Evolutionary conservation across 2,888 invertebrate species (phyloP).

Genomic region (Ophion ellenae): DNA sequence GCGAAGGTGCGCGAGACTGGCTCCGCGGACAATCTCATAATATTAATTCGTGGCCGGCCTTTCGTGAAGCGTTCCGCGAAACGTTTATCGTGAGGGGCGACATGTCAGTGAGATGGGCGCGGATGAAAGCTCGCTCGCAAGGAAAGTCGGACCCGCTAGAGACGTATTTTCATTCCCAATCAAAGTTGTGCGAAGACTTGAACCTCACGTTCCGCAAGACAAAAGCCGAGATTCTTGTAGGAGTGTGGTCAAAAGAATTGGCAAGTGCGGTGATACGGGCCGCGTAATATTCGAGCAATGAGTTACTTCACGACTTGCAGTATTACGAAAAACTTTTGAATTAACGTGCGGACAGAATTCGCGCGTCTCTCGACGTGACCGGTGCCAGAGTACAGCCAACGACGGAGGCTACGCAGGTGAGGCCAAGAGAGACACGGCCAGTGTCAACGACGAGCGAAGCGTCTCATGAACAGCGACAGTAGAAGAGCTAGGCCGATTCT

Average conservation of each 20-base stretch:
- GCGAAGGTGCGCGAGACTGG: not conserved
- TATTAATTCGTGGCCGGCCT: not conserved
- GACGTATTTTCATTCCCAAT: constrained; percentile 10
- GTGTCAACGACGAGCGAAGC: no score
- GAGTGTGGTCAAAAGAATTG: constrained; percentile 4
- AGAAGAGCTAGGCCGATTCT: no score
- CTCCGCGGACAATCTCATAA: not conserved
- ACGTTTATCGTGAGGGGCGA: not conserved
- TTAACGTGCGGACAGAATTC: no score
- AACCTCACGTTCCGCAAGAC: not conserved
- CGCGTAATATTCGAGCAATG: not conserved
- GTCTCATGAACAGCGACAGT: no score
- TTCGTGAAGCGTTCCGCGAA: not conserved
- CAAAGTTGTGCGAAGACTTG: not conserved
- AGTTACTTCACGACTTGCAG: not conserved
- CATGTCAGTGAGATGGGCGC: not conserved
- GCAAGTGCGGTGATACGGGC: not conserved
- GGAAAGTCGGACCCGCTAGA: not conserved
- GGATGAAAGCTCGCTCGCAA: not conserved
- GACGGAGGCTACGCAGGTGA: no score
- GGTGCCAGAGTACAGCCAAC: no score
- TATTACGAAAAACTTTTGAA: not conserved
- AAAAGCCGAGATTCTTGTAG: not conserved
- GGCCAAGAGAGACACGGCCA: not conserved
- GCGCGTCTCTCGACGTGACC: fast-evolving